phyloP scores from a whole-genome alignment of 2,113 vertebrate genomes.

The Vulpes vulpes region DNA sequence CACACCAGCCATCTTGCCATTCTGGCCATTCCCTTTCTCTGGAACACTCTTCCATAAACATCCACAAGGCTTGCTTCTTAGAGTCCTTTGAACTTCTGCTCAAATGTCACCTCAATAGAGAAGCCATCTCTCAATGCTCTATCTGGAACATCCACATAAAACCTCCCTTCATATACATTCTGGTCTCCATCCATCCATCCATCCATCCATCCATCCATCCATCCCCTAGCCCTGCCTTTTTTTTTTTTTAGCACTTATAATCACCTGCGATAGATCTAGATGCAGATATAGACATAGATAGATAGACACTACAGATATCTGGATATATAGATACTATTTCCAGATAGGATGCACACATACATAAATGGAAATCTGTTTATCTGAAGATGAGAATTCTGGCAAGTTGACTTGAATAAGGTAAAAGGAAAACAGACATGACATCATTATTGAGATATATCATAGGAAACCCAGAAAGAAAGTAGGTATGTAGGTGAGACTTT shows the following conservation, averaged over 20 bases:
- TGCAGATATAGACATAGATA: neutral
- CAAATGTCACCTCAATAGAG: neutral
- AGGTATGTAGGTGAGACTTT: neutral
- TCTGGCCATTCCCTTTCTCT: neutral
- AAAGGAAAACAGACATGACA: neutral
- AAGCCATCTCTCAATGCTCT: neutral
- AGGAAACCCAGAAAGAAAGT: neutral
- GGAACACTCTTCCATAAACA: neutral
- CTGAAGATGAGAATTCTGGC: neutral
- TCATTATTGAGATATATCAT: neutral
- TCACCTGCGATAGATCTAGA: neutral
- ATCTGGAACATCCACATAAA: neutral
- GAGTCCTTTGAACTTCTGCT: neutral
- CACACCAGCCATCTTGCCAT: neutral
- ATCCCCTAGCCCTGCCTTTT: neutral
- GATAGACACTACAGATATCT: neutral
- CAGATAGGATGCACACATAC: neutral
- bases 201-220: neutral
- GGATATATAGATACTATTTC: no score
- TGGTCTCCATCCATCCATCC: neutral
- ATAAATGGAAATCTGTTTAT: conserved; percentile 18
- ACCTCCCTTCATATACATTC: neutral
- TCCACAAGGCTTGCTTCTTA: neutral
- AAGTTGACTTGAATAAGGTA: neutral
- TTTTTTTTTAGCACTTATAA: neutral